Conservation (phyloP, 2,113 vertebrate species). For the Corythornis vintsioides region DNA sequence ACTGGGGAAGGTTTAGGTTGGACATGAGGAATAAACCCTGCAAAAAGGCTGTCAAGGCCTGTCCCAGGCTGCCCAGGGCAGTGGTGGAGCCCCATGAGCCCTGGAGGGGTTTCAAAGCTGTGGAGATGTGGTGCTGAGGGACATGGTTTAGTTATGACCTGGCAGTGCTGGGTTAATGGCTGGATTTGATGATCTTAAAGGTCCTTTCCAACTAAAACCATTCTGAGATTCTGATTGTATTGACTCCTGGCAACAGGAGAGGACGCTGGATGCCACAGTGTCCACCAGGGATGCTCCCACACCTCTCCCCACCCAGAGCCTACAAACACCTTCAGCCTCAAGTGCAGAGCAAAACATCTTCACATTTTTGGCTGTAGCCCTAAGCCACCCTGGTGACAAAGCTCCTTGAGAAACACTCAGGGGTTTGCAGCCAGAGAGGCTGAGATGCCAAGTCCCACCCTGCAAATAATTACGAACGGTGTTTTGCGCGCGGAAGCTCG, state of each 20-base stretch:
- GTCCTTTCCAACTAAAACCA: neutral
- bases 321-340: neutral
- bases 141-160: neutral
- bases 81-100: neutral
- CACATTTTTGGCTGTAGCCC: neutral
- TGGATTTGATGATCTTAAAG: neutral
- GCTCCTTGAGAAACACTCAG: neutral
- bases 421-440: neutral
- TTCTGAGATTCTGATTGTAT: neutral
- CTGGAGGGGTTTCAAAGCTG: neutral
- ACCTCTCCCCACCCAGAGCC: neutral
- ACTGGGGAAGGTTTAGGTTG: neutral
- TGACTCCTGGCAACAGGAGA: neutral
- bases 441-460: neutral
- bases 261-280: neutral
- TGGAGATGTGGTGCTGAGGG: neutral
- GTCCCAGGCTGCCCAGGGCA: neutral
- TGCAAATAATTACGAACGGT: slow-evolving; percentile 11
- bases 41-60: neutral
- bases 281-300: neutral
- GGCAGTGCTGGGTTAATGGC: neutral
- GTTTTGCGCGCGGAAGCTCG: neutral
- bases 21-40: neutral
- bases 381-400: neutral
- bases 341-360: neutral